These are phyloP conservation scores for Amblyopsis rosae DNA, from an alignment of 2,113 vertebrate genomes.

Conservation along the genomic window DNA sequence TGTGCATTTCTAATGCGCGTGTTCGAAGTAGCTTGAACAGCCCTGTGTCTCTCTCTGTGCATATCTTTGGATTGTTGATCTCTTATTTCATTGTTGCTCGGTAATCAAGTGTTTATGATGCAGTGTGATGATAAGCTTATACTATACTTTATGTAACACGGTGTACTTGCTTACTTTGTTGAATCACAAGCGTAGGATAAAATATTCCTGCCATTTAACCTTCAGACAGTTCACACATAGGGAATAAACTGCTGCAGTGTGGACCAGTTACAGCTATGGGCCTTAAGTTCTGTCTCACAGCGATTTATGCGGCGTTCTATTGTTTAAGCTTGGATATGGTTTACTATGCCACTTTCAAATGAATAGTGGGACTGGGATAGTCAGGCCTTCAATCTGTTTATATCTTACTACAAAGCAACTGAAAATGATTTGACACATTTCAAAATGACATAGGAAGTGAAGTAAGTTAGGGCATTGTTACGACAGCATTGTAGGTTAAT, in stretches of 20 bases:
- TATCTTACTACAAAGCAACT: too few relatives aligned
- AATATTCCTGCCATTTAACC: slow-evolving; percentile 81
- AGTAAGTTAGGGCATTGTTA: neutral
- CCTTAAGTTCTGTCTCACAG: neutral
- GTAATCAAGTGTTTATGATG: slow-evolving; percentile 46
- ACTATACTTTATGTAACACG: slow-evolving; percentile 41
- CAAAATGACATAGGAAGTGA: too few relatives aligned
- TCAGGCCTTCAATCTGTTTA: neutral
- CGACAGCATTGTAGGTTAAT: neutral
- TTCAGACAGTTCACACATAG: neutral
- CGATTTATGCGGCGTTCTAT: neutral
- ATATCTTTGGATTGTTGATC: slow-evolving; percentile 18
- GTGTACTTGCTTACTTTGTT: slow-evolving; percentile 72
- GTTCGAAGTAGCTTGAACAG: neutral
- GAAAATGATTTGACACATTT: too few relatives aligned
- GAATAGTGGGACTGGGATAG: neutral
- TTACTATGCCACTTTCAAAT: neutral
- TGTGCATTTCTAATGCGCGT: neutral
- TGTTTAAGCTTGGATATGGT: neutral
- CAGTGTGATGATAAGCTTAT: slow-evolving; percentile 56
- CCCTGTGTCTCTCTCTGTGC: neutral
- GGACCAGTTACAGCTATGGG: slow-evolving; percentile 6
- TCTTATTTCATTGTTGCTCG: too few relatives aligned
- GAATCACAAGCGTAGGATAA: slow-evolving; percentile 80
- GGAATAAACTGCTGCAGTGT: neutral